These are phyloP conservation scores for Hycleus cichorii DNA, from an alignment of 1,140 invertebrate genomes.

Conservation along the genomic window DNA sequence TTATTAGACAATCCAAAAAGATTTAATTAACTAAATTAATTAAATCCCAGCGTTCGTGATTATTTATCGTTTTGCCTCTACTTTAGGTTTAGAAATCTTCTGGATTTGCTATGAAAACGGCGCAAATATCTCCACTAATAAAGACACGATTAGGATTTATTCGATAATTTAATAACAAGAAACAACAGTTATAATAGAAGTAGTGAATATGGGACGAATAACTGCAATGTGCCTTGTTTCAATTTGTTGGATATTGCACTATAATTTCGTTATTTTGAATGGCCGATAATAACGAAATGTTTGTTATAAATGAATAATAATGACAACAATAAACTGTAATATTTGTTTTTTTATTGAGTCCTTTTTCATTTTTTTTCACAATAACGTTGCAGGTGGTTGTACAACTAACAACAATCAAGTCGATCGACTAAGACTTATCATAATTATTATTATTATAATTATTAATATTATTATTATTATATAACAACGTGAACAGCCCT, in stretches of 20 bases:
- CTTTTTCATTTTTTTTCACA: constrained; percentile 29
- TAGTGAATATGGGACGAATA: no score
- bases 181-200: no score
- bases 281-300: neutral
- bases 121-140: no score
- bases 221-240: no score
- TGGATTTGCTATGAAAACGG: neutral
- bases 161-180: no score
- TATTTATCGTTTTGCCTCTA: no score
- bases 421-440: constrained; percentile 33
- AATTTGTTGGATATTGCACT: neutral
- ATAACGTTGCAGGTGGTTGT: constrained; percentile 37
- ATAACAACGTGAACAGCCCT: constrained; percentile 44
- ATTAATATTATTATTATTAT: constrained; percentile 37
- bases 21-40: no score
- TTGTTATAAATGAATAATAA: constrained; percentile 1
- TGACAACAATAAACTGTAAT: constrained; percentile 28
- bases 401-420: constrained; percentile 38
- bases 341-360: constrained; percentile 31
- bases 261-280: neutral
- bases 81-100: no score
- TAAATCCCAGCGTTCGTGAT: no score
- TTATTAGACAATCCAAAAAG: no score
- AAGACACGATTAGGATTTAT: no score
- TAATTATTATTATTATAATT: constrained; percentile 22